Percentiles rank a stretch among this genome's conserved stretches.
Evolutionary conservation across 2,113 vertebrate species (phyloP).

Genomic region (Centropus unirufus): DNA sequence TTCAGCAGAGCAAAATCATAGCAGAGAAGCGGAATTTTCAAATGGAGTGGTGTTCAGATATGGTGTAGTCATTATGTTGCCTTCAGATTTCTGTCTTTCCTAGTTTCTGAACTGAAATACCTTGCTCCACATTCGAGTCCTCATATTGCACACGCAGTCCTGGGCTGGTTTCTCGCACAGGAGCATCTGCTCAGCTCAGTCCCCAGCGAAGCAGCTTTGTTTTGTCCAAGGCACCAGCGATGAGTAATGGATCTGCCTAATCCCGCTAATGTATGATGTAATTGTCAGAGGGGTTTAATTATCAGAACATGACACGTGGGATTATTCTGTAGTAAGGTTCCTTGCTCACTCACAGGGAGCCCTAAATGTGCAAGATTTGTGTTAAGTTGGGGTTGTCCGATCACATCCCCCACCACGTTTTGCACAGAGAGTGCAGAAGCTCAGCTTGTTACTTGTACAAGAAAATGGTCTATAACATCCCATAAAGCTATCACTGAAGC

Average conservation of each 20-base stretch:
- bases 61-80: not conserved
- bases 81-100: slow-evolving; percentile 2
- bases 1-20: not conserved
- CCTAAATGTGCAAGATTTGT: slow-evolving; percentile 27
- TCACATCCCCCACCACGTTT: not conserved
- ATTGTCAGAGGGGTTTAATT: slow-evolving; percentile 93
- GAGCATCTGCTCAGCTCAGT: slow-evolving; percentile 80
- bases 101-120: slow-evolving; percentile 27
- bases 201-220: slow-evolving; percentile 81
- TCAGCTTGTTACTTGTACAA: not conserved
- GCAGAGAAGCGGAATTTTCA: not conserved
- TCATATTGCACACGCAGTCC: slow-evolving; percentile 82
- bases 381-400: not conserved
- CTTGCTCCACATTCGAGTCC: slow-evolving; percentile 65
- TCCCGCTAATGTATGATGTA: slow-evolving; percentile 90
- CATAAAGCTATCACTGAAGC: not conserved
- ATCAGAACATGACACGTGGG: slow-evolving; percentile 82
- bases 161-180: slow-evolving; percentile 76
- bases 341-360: slow-evolving; percentile 30
- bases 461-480: not conserved
- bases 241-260: slow-evolving; percentile 87
- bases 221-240: slow-evolving; percentile 84
- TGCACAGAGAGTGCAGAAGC: not conserved
- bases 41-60: not conserved
- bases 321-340: slow-evolving; percentile 64